phyloP scores from a whole-genome alignment of 2,113 vertebrate species.

The Zingel zingel region DNA sequence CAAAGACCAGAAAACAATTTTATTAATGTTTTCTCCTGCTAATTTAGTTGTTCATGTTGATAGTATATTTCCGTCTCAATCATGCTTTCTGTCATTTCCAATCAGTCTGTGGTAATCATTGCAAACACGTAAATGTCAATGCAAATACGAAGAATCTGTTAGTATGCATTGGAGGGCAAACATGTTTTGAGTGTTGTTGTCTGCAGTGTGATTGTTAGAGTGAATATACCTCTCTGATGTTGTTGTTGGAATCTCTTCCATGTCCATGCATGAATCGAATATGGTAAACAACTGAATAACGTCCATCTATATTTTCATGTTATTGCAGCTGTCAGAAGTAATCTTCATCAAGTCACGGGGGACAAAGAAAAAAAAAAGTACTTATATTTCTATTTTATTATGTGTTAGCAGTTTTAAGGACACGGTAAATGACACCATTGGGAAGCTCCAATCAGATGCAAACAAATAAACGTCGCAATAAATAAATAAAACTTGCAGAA shows the following conservation, averaged over 20 bases:
- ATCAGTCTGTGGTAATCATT: conserved; percentile 69
- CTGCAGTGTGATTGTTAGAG: conserved; percentile 68
- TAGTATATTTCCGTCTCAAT: conserved; percentile 71
- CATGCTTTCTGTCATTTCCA: conserved; percentile 70
- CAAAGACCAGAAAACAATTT: conserved; percentile 67
- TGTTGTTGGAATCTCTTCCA: conserved; percentile 61
- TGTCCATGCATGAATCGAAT: conserved; percentile 68
- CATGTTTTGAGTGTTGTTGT: conserved; percentile 65
- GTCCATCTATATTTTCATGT: conserved; percentile 66
- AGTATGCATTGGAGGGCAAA: conserved; percentile 62
- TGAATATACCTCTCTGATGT: conserved; percentile 62
- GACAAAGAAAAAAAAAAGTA: not conserved
- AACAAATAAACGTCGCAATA: conserved; percentile 51
- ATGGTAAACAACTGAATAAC: conserved; percentile 61
- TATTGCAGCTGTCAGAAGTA: conserved; percentile 66
- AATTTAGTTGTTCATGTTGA: conserved; percentile 72
- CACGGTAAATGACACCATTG: conserved; percentile 18
- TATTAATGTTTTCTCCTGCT: conserved; percentile 64
- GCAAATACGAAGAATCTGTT: conserved; percentile 66
- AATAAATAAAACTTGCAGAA: conserved; percentile 58
- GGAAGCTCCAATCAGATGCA: conserved; percentile 34
- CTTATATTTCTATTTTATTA: conserved; percentile 56
- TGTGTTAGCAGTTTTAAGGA: conserved; percentile 46
- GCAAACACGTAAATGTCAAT: conserved; percentile 69
- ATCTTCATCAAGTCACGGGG: conserved; percentile 54